Base-by-base conservation (phyloP, 2,888 invertebrate genomes). In the Melanophora roralis region DNA sequence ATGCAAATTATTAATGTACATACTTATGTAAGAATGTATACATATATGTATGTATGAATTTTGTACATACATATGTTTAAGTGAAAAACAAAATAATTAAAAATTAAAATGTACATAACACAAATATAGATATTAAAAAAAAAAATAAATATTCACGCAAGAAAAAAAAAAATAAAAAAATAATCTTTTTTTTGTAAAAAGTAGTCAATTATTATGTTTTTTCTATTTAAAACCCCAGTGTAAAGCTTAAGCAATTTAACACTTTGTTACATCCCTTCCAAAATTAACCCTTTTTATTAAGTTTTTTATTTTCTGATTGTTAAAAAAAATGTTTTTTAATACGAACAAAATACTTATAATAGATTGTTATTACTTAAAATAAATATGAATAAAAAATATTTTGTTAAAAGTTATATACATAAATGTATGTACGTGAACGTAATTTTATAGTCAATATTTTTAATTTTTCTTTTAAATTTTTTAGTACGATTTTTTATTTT, bases 371-470 rank as follows among this genome's bases (percentile, higher is more conserved):
- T 59, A 49, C 32, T 38, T 19, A 36, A 57, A 7, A 12, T 36
- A 55, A 40, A 45, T 21, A 47, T 59, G 27, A 59, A 21, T 57
- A 38, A n/a, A 34, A 36, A 36, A 23, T 8, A 60, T 71, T 57
- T 71, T 64, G 49, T 65, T 69, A 64, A 27, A 64, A 71, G 55
- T 57, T 71, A 34, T 68, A 34, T 40, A 47, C 19, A 64, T 43
- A 27, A 27, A 40, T 32, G 55, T 64, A n/a, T n/a, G n/a, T n/a
- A n/a, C n/a, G n/a, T n/a, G n/a, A n/a, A 40, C 49, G 47, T 67
- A 60, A 67, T 57, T 43, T 77, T 64, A 59, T 77, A 77, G 76
- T 77, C 76, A 77, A 77, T 77, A 77, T 55, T 34, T 77, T 23
- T 65, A 69, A 71, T 47, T 65, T 55, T 45, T 12, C 36, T 53